Evolutionary conservation across 2,797 vertebrate species (phyloP).

Genomic region (Chaunax sp.): DNA sequence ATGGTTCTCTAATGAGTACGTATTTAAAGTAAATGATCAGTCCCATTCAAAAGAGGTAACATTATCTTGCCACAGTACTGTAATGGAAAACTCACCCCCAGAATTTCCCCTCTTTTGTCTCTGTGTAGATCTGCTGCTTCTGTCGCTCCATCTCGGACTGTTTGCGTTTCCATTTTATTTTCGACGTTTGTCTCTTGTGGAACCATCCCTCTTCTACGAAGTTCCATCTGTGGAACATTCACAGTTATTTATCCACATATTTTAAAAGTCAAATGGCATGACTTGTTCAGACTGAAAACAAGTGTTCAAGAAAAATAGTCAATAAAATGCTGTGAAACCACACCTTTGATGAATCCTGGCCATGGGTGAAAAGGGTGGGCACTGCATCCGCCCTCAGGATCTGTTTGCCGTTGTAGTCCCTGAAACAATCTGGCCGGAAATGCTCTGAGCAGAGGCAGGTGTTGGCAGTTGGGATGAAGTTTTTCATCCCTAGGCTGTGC

Average conservation of each 20-base stretch:
- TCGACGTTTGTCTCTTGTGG: slow-evolving; percentile 65
- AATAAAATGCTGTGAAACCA: neutral
- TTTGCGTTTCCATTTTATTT: slow-evolving; percentile 41
- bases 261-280: neutral
- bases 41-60: neutral
- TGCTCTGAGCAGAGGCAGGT: slow-evolving; percentile 87
- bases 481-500: slow-evolving; percentile 84
- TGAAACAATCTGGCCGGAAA: slow-evolving; percentile 84
- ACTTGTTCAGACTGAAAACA: neutral
- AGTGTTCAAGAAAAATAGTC: rapidly evolving
- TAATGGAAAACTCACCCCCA: slow-evolving; percentile 63
- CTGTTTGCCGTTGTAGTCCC: slow-evolving; percentile 87
- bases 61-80: neutral
- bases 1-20: neutral
- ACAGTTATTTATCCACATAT: slow-evolving; percentile 14
- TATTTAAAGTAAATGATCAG: neutral
- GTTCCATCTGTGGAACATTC: slow-evolving; percentile 77
- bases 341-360: slow-evolving; percentile 78
- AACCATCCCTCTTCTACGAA: slow-evolving; percentile 78
- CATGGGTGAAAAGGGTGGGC: slow-evolving; percentile 81
- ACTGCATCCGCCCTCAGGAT: slow-evolving; percentile 86
- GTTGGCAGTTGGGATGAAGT: slow-evolving; percentile 83
- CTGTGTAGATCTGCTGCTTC: slow-evolving; percentile 60
- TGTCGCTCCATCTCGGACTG: slow-evolving; percentile 61
- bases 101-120: slow-evolving; percentile 74